Evolutionary conservation across 1,140 invertebrate genomes (phyloP).

Genomic region (Proales similis): DNA sequence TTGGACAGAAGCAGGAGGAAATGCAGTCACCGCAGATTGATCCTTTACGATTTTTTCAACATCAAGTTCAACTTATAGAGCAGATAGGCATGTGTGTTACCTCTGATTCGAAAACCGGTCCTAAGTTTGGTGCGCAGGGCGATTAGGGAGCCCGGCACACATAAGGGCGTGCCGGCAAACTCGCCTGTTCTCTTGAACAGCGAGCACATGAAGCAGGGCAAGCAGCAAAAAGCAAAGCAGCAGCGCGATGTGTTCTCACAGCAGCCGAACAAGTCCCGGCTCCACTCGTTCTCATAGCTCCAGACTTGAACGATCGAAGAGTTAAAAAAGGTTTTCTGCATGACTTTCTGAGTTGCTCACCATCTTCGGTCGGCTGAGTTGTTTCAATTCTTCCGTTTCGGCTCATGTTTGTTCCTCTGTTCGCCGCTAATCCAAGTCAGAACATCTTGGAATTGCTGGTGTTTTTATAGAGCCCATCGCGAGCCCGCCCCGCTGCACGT

Average conservation of each 20-base stretch:
- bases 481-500: no score
- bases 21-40: slow-evolving; percentile 28
- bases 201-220: slow-evolving; percentile 25
- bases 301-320: slow-evolving; percentile 24
- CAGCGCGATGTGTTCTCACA: neutral
- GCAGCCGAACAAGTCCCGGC: slow-evolving; percentile 4
- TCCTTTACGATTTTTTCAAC: neutral
- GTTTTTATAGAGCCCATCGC: no score
- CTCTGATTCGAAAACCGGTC: slow-evolving; percentile 33
- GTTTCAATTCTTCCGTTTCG: slow-evolving; percentile 4
- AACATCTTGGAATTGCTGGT: no score
- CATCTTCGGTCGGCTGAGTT: slow-evolving; percentile 18
- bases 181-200: slow-evolving; percentile 31
- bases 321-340: neutral
- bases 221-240: slow-evolving; percentile 22
- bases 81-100: neutral
- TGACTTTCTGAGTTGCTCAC: neutral
- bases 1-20: slow-evolving; percentile 18
- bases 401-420: no score
- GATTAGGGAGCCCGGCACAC: neutral
- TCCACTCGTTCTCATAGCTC: slow-evolving; percentile 27
- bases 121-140: slow-evolving; percentile 8
- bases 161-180: slow-evolving; percentile 27
- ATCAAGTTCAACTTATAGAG: neutral
- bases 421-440: no score